These are phyloP conservation scores for Apamea epomidion DNA, from an alignment of 2,888 invertebrate species.

Conservation along the genomic window DNA sequence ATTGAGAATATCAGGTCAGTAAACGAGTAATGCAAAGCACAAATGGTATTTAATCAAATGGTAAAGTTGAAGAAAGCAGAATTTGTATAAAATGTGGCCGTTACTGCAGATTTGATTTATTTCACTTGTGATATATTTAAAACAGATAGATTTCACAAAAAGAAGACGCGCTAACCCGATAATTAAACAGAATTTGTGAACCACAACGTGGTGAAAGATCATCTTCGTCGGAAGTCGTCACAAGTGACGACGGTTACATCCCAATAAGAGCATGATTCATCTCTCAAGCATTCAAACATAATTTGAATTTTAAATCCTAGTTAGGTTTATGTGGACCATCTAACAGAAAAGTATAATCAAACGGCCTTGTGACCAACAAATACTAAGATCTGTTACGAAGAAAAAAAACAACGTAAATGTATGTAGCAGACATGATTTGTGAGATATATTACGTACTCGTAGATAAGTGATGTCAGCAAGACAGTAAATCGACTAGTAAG, in stretches of 20 bases:
- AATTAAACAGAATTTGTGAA: constrained; percentile 51
- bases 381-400: constrained; percentile 32
- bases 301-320: constrained; percentile 72
- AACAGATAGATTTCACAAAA: constrained; percentile 25
- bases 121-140: constrained; percentile 28
- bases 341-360: constrained; percentile 60
- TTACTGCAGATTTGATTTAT: constrained; percentile 38
- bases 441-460: constrained; percentile 62
- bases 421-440: constrained; percentile 60
- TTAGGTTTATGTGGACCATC: constrained; percentile 53
- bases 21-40: constrained; percentile 22
- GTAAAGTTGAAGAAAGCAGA: not conserved
- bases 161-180: constrained; percentile 22
- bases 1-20: constrained; percentile 61
- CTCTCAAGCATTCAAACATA: constrained; percentile 63
- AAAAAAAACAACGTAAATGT: constrained; percentile 35
- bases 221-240: constrained; percentile 52
- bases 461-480: constrained; percentile 74
- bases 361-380: constrained; percentile 58
- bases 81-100: constrained; percentile 20
- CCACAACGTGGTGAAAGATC: constrained; percentile 48
- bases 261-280: constrained; percentile 73
- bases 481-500: constrained; percentile 76
- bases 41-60: constrained; percentile 5
- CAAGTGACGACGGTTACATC: constrained; percentile 67